A percentile compares a stretch with the other conserved stretches of the same genome.
phyloP scores from a whole-genome alignment of 92 coral and sea anemone genomes.

The Virgularia gustaviana region DNA sequence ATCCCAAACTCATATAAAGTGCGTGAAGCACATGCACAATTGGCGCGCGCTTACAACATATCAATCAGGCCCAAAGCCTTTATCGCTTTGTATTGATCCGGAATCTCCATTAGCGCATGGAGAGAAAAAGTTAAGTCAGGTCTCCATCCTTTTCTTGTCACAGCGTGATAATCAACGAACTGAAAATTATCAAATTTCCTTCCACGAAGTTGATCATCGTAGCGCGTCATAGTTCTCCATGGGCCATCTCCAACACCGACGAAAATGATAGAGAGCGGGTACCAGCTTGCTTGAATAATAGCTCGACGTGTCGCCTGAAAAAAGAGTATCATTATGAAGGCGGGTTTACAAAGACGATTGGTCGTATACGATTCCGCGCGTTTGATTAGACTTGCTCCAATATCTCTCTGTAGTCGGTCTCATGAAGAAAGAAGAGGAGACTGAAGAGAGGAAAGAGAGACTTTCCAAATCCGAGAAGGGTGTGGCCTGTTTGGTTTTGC shows the following conservation, averaged over 20 bases:
- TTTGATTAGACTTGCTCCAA: too few species aligned
- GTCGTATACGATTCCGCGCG: too few species aligned
- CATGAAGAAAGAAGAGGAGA: too few species aligned
- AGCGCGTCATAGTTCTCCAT: conserved; percentile 85
- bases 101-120: conserved; percentile 91
- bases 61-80: conserved; percentile 61
- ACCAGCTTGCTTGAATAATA: conserved; percentile 74
- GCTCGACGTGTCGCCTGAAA: conserved; percentile 64
- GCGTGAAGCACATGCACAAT: too few species aligned
- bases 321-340: too few species aligned
- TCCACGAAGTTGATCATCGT: conserved; percentile 70
- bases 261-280: conserved; percentile 77
- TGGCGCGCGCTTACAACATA: not conserved
- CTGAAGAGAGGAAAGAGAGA: too few species aligned
- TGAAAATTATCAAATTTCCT: conserved; percentile 93
- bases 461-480: too few species aligned
- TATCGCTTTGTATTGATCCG: conserved; percentile 82
- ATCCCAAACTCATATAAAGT: too few species aligned
- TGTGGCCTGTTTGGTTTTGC: too few species aligned
- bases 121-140: conserved; percentile 86
- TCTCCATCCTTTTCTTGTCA: conserved; percentile 52
- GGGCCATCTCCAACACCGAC: conserved; percentile 99
- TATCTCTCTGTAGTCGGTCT: too few species aligned
- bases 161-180: conserved; percentile 77
- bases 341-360: too few species aligned